Base-by-base conservation (phyloP, 1,140 invertebrate species). In the Zaprionus africanus region DNA sequence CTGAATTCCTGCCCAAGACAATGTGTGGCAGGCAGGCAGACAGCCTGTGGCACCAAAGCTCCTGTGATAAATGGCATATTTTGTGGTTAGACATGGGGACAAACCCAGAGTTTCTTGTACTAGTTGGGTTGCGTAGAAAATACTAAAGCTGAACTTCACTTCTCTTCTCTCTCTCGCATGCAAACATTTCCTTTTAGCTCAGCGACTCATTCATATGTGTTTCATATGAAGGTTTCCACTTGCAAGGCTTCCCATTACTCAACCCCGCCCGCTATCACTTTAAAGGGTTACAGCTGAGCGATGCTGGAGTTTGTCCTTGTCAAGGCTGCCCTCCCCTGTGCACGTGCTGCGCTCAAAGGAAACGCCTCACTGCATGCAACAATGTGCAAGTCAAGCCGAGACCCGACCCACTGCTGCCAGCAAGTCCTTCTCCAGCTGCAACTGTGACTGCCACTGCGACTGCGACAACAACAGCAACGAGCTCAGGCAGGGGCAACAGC, bases 371-470 rank as follows among this genome's bases (percentile, higher is more conserved):
- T 76, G 78, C 67, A 70, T 88, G 84, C 85, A 88, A 90, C 84
- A 88, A 84, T 90, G 78, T 88, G 81, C 81, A 73, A 83, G 85
- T 84, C 72, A 90, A 90, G 81, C 63, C 65, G 74, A 87, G 75
- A 74, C 57, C 59, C 41, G 38, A 41, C 46, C 46, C 46, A 38
- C 19, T 66, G 65, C 59, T 26, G 31, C 13, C 56, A 22, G 28
- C 26, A 46, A 51, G 56, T 51, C 24, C 34, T 41, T 15, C 12
- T 59, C 54, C 24, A 38, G 57, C 53, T 71, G 67, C 38, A 22
- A 43, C 60, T 19, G 49, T 41, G 46, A 12, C 36, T 57, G 15
- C 15, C 2, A 31, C 31, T 31, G 31, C 31, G 17, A 46, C 61
- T 7, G 9, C 28, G 24, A 38, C 53, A 67, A 69, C 61, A 72